Percentiles rank a stretch among this genome's conserved stretches.
Evolutionary conservation across 2,113 vertebrate genomes (phyloP).

Genomic region (Thunnus thynnus): DNA sequence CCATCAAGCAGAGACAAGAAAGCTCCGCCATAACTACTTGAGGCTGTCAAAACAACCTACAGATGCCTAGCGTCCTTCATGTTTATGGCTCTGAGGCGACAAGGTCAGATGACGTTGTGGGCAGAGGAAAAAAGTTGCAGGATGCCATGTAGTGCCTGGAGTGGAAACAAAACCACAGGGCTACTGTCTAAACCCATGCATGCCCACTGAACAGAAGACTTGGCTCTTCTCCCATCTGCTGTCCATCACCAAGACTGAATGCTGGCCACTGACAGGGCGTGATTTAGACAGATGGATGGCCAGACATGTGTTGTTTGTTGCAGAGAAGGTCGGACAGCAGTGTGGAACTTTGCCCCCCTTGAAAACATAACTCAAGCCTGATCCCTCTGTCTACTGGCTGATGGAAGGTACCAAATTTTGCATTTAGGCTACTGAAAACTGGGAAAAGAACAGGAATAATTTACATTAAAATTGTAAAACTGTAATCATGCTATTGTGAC

Average conservation of each 20-base stretch:
- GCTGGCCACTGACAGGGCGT: constrained; percentile 72
- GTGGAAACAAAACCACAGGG: constrained; percentile 60
- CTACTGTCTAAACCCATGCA: constrained; percentile 57
- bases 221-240: constrained; percentile 65
- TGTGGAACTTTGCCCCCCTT: constrained; percentile 57
- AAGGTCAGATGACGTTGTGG: constrained; percentile 67
- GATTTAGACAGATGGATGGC: constrained; percentile 79
- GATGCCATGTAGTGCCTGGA: constrained; percentile 54
- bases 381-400: constrained; percentile 25
- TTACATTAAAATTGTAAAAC: constrained; percentile 20
- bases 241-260: constrained; percentile 72
- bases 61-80: constrained; percentile 69
- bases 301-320: constrained; percentile 75
- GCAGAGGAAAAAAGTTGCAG: constrained; percentile 58
- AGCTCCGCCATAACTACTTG: constrained; percentile 52
- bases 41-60: constrained; percentile 63
- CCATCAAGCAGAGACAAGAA: constrained; percentile 48
- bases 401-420: constrained; percentile 54
- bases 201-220: constrained; percentile 63
- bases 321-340: constrained; percentile 74
- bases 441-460: constrained; percentile 20
- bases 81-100: constrained; percentile 74
- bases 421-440: constrained; percentile 38
- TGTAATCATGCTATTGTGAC: constrained; percentile 37
- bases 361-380: constrained; percentile 56